Evolutionary conservation across 2,797 vertebrate genomes (phyloP).

Genomic region (Notoglanidium macrostoma): DNA sequence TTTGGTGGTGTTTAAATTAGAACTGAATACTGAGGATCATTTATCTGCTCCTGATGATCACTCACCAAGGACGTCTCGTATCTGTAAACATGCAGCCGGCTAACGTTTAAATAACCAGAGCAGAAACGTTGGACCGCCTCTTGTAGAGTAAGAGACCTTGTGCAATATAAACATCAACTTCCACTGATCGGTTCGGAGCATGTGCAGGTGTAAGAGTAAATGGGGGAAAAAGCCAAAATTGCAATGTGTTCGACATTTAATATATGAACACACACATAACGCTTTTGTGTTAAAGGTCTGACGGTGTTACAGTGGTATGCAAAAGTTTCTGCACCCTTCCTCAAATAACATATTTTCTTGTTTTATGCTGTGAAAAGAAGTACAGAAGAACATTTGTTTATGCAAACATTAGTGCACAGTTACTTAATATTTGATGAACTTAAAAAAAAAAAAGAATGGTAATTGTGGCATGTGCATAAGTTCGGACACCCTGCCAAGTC

Average conservation of each 20-base stretch:
- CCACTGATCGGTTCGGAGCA: slow-evolving; percentile 4
- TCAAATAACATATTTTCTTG: not conserved
- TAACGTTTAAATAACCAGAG: not conserved
- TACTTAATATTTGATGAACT: not conserved
- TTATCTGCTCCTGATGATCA: not conserved
- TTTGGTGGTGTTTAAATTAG: not conserved
- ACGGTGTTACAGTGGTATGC: not conserved
- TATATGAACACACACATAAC: not conserved
- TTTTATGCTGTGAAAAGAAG: not conserved
- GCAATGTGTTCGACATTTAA: not conserved
- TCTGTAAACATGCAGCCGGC: not conserved
- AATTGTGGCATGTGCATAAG: not conserved
- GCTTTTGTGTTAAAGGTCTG: not conserved
- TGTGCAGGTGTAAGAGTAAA: slow-evolving; percentile 28
- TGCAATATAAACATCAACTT: slow-evolving; percentile 46
- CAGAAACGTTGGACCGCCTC: not conserved
- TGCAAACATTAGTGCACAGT: not conserved
- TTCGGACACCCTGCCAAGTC: not conserved
- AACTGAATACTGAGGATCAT: not conserved
- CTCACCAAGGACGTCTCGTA: not conserved
- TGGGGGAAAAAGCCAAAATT: not conserved
- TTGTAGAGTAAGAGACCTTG: slow-evolving; percentile 1
- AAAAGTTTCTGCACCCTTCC: not conserved
- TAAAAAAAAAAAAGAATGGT: not conserved
- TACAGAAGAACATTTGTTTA: not conserved